Base-by-base conservation (phyloP, 2,113 vertebrate genomes). In the Sitta europaea region DNA sequence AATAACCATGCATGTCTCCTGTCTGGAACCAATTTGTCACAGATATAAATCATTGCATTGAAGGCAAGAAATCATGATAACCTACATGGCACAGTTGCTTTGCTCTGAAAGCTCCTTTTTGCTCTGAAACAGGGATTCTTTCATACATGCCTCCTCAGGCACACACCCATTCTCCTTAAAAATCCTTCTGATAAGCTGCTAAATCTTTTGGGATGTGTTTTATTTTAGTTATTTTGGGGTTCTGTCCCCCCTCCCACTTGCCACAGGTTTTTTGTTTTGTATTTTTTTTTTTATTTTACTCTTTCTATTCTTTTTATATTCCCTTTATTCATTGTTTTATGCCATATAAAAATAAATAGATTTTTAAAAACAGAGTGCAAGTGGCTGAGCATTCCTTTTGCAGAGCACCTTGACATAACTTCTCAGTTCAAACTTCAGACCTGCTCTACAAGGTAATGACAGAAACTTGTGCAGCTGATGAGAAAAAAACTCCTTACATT, bases 191-290 rank as follows among this genome's bases (percentile, higher is more conserved):
- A 50, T 47, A 67, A 81, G 4, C 31, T 65, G 19, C 21, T 66
- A 24, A 57, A 57, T 77, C 19, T 81, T 55, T 45, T 85, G 36
- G 21, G 24, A n/a, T 51, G 3, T 31, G 3, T 42, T 59, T 38
- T 33, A 4, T 51, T 55, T 48, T 35, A 5, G 35, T 55, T 45
- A 10, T 11, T 51, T 53, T 16, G 28, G 35, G 25, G 4, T 38
- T 57, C 14, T 50, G 6, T 22, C 9, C 22, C 9, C 5, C 2
- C 5, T 42, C 25, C 8, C 8, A 10, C 10, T 5, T 4, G 2
- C 35, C 25, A 10, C 4, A 8, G 3, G 3, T 6, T 43, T 40
- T 48, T 35, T 57, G 13, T 22, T 57, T 31, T 9, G 12, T 35
- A 9, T 40, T 51, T 29, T 61, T 63, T 43, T 45, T n/a, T n/a